A percentile compares a stretch with the other conserved stretches of the same genome.
These are phyloP conservation scores for Herminia tarsipennalis DNA, from an alignment of 2,888 invertebrate genomes.

Conservation along the genomic window DNA sequence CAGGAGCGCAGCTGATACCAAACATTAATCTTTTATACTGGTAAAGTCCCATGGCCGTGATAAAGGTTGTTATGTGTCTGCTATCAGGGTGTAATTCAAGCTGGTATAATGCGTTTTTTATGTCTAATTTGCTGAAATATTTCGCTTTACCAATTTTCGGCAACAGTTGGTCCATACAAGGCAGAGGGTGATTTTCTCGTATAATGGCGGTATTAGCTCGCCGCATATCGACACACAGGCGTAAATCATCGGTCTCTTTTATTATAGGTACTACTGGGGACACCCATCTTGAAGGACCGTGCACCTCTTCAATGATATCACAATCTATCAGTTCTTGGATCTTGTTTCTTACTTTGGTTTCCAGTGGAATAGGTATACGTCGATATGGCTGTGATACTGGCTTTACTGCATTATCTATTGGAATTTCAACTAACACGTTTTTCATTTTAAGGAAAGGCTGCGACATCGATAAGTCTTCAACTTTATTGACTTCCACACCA, in stretches of 20 bases:
- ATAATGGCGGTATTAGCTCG: slow-evolving; percentile 44
- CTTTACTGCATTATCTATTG: slow-evolving; percentile 10
- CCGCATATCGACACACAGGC: slow-evolving; percentile 44
- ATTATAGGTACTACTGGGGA: slow-evolving; percentile 32
- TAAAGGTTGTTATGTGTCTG: slow-evolving; percentile 10
- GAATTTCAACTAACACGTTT: slow-evolving; percentile 11
- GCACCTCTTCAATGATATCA: slow-evolving; percentile 37
- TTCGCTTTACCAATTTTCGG: no score
- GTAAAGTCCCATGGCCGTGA: slow-evolving; percentile 1
- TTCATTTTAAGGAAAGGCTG: slow-evolving; percentile 42
- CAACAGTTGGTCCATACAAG: slow-evolving; percentile 42
- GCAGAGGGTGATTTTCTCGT: slow-evolving; percentile 44
- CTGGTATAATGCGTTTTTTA: slow-evolving; percentile 6
- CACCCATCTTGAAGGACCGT: slow-evolving; percentile 32
- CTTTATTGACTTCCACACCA: slow-evolving; percentile 10
- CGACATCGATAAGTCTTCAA: not conserved
- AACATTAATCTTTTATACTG: slow-evolving; percentile 61
- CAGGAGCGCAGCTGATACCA: slow-evolving; percentile 61
- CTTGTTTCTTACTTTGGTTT: slow-evolving; percentile 17
- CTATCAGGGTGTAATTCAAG: not conserved
- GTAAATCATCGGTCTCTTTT: slow-evolving; percentile 2
- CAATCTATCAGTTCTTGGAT: slow-evolving; percentile 11
- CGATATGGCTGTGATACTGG: slow-evolving; percentile 18
- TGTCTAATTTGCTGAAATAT: no score
- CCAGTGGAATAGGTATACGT: slow-evolving; percentile 18